Evolutionary conservation across 1,140 invertebrate species (phyloP).

Genomic region (Maniola jurtina): DNA sequence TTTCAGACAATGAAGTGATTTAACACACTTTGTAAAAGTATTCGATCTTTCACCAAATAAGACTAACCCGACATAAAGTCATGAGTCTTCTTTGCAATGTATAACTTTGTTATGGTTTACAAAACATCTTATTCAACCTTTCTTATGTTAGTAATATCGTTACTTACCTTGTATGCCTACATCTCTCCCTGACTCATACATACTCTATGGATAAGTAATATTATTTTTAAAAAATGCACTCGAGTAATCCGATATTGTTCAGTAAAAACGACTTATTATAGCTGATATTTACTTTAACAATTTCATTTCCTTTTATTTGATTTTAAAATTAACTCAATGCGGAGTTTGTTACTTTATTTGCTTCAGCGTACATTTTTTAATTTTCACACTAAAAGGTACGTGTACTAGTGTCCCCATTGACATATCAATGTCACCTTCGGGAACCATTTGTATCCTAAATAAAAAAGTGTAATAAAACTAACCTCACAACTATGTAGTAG

Average conservation of each 20-base stretch:
- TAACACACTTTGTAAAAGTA: no score
- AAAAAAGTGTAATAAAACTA: constrained; percentile 3
- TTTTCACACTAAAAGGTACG: constrained; percentile 7
- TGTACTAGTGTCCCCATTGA: constrained; percentile 14
- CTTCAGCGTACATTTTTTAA: constrained; percentile 4
- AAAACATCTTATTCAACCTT: no score
- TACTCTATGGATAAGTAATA: neutral
- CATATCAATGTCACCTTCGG: constrained; percentile 10
- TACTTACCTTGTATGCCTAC: no score
- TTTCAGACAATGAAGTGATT: no score
- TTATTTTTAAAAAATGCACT: neutral
- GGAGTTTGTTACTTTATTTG: constrained; percentile 5
- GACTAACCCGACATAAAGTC: no score
- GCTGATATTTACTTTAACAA: neutral
- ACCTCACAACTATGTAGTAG: neutral
- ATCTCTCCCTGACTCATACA: no score
- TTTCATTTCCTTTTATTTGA: constrained; percentile 5
- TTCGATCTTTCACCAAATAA: no score
- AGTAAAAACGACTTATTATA: neutral
- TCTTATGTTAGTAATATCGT: no score
- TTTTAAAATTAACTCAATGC: neutral
- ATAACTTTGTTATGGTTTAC: no score
- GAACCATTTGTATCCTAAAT: constrained; percentile 6
- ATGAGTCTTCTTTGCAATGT: no score
- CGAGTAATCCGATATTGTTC: neutral